Evolutionary conservation across 2,113 vertebrate genomes (phyloP), one percentile per base, ranked within the genome.

Genomic region (Poecilia latipinna): DNA sequence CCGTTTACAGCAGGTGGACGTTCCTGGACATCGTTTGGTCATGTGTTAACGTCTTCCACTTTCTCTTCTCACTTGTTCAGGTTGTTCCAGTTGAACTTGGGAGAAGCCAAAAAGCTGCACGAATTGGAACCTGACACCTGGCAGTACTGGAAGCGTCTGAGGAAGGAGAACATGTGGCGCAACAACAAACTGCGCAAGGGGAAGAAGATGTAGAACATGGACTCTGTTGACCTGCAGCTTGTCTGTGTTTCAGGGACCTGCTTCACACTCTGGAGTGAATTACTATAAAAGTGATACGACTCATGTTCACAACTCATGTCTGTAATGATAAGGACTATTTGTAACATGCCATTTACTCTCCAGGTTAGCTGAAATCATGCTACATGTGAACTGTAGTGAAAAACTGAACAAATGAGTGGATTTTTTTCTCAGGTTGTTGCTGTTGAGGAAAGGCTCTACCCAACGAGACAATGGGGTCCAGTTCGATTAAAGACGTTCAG

Each of bases 81-180:
- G 97, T 93, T 99, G 77, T 99, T 97, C 80, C 85, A 96, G 80
- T 68, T 98, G 85, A 83, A 97, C 28, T 67, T 98, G 0, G 96
- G 97, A 0, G 83, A 88, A 0, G 91, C 95, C 1, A 95, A 94
- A 88, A 95, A 91, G 68, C 86, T 98, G 67, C 82, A 92, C 2
- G 97, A 99, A 54, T 74, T 98, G 75, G 95, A 97, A 32, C 79
- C 95, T 0, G 78, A 97, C 37, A 94, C 89, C 0, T 77, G 88
- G 0, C 73, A 95, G 62, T 98, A 99, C 8, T 97, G 96, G 96
- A 94, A 93, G 29, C 91, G 93, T 67, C 78, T 98, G 77, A 94
- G 96, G 7, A 99, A 97, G 80, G 94, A 96, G 60, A 95, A 96
- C 85, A 96, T 96, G 0, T 96, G 95, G 95, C 94, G 94, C 1